Conservation (phyloP, 2,113 vertebrate species). For the Tupaia tana region DNA sequence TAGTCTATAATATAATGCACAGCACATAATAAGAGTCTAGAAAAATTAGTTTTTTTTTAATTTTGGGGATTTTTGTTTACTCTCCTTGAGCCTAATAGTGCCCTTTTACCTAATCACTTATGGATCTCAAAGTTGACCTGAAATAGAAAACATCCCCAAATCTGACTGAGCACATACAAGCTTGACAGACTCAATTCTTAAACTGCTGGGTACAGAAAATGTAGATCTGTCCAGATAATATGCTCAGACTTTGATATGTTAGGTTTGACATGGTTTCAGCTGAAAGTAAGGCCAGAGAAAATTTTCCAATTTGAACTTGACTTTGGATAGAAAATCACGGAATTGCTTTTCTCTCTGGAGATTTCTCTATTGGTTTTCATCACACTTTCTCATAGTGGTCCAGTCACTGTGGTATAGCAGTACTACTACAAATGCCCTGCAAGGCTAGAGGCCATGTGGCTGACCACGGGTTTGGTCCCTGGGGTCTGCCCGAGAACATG, state of each 20-base stretch:
- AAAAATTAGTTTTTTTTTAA: not conserved
- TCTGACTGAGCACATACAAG: slow-evolving; percentile 11
- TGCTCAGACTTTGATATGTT: slow-evolving; percentile 10
- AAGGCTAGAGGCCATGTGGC: too few relatives aligned
- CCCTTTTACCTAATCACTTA: slow-evolving; percentile 22
- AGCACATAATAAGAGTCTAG: not conserved
- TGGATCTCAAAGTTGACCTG: not conserved
- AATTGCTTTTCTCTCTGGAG: slow-evolving; percentile 44
- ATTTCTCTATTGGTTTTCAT: slow-evolving; percentile 39
- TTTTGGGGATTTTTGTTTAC: too few relatives aligned
- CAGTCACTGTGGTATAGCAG: too few relatives aligned
- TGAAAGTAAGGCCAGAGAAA: not conserved
- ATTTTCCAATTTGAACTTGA: slow-evolving; percentile 32
- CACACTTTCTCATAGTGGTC: not conserved
- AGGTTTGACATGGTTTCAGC: slow-evolving; percentile 16
- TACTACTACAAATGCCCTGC: too few relatives aligned
- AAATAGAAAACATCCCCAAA: not conserved
- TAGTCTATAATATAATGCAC: not conserved
- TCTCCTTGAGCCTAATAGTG: not conserved
- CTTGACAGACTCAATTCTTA: not conserved
- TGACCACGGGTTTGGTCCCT: too few relatives aligned
- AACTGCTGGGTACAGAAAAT: slow-evolving; percentile 8
- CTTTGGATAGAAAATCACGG: not conserved
- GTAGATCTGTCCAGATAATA: slow-evolving; percentile 45
- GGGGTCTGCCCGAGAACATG: too few relatives aligned